phyloP scores from a whole-genome alignment of 2,888 invertebrate species.

The Spilosoma lubricipeda region DNA sequence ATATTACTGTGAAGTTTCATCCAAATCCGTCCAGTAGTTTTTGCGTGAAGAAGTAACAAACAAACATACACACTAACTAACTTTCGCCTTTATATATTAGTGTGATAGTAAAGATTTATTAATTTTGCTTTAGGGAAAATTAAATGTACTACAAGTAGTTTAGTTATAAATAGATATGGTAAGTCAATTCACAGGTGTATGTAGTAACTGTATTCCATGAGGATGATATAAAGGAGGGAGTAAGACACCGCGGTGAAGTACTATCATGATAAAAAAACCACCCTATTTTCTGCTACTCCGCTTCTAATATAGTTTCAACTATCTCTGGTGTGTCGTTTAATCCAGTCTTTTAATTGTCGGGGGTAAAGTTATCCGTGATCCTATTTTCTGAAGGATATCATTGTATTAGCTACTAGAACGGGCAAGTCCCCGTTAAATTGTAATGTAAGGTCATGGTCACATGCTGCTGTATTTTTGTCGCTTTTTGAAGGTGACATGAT shows the following conservation, averaged over 20 bases:
- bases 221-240: not conserved
- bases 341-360: constrained; percentile 51
- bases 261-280: constrained; percentile 5
- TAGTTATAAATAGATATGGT: not conserved
- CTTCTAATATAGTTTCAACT: constrained; percentile 10
- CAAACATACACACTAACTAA: too few relatives aligned
- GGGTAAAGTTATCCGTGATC: constrained; percentile 42
- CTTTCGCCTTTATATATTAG: too few relatives aligned
- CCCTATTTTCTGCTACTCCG: constrained; percentile 9
- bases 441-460: constrained; percentile 36
- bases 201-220: not conserved
- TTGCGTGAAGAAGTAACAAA: too few relatives aligned
- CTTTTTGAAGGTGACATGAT: not conserved
- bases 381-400: constrained; percentile 52
- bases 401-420: constrained; percentile 45
- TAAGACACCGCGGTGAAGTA: not conserved
- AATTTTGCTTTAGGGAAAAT: not conserved
- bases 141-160: not conserved
- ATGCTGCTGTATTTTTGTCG: constrained; percentile 17
- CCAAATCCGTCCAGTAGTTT: too few relatives aligned
- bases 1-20: too few relatives aligned
- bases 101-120: too few relatives aligned
- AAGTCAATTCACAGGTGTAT: not conserved
- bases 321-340: constrained; percentile 33
- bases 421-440: constrained; percentile 33